Evolutionary conservation across 2,888 invertebrate species (phyloP), one percentile per base, ranked within the genome.

Genomic region (Tipula confusa): DNA sequence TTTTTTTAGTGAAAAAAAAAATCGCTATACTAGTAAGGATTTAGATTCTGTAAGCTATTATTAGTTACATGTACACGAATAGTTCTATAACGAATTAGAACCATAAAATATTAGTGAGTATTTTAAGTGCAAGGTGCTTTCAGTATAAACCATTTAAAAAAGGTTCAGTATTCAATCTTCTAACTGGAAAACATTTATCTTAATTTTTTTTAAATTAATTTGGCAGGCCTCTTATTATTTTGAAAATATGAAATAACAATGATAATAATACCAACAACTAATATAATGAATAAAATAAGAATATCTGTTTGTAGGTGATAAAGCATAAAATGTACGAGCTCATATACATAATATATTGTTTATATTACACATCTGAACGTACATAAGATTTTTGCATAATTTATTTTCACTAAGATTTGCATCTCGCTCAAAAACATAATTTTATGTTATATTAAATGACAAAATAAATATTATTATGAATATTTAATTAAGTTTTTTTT

Each of bases 381-480:
- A 38, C 64, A 64, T 64, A 64, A 64, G 64, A 64, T 64, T 64
- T 64, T 24, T 24, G 24, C 64, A 64, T 64, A 64, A 64, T 64
- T 64, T 64, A 64, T 64, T 64, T 24, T 18, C 9, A 64, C 64
- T 64, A 11, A 64, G 64, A 64, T 64, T 24, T 64, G 64, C 64
- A 64, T 64, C 64, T 64, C 64, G 18, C 64, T 7, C 64, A 24
- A 18, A 64, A 64, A 64, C 24, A 64, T 64, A 64, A 64, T 64
- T 64, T 64, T 64, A 11, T 2, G 64, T 24, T 24, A 24, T 64
- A 24, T 18, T 24, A 64, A 64, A 64, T 64, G 64, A 64, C 64
- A 64, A 64, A 64, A 64, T 64, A 64, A 64, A 64, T 64, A 64
- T 64, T 64, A 64, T 64, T 64, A 64, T 64, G 64, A 64, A 64